Base-by-base conservation (phyloP, 2,797 vertebrate genomes). In the Girardinus metallicus region DNA sequence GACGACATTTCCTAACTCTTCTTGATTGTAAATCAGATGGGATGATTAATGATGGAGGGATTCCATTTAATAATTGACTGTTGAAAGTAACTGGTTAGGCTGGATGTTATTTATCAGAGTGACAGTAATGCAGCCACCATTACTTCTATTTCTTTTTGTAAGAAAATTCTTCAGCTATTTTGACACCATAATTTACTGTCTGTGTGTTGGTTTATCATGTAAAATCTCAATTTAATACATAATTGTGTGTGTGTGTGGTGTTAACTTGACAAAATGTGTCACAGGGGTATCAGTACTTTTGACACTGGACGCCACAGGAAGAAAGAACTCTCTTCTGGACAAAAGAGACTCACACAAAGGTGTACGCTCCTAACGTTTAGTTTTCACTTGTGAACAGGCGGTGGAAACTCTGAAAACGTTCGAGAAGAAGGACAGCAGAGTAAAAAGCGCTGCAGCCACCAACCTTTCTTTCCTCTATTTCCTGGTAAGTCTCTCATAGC, bases 361-460 rank as follows among this genome's bases (percentile, higher is more conserved):
- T 68, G 68, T 46, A 41, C 6, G 7, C 23, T 82, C 29, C 64
- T 18, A 8, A 11, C 0, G 62, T 62, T 23, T n/a, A 66, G 8
- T 68, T 12, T 41, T 43, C 12, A 16, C 86, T 71, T 89, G 41
- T 85, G 43, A 73, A 44, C 89, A 99, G 99, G 98, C 99, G 43
- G 95, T 98, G 74, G 97, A 99, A 85, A 98, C 97, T 1, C 93
- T 99, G 88, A 99, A 99, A 96, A 97, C 96, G 49, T 98, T 99
- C 94, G 99, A 99, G 93, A 99, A 99, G 93, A 99, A 98, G 86
- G 98, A 99, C 84, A 99, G 97, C 91, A 94, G 98, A 92, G 97
- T 99, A 73, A 99, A 99, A 92, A 99, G 98, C 44, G 97, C 97
- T 76, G 98, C 99, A 81, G 98, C 98, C 80, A 99, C 98, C 85